Evolutionary conservation across 2,888 invertebrate genomes (phyloP).

Genomic region (Caenorhabditis sp.): DNA sequence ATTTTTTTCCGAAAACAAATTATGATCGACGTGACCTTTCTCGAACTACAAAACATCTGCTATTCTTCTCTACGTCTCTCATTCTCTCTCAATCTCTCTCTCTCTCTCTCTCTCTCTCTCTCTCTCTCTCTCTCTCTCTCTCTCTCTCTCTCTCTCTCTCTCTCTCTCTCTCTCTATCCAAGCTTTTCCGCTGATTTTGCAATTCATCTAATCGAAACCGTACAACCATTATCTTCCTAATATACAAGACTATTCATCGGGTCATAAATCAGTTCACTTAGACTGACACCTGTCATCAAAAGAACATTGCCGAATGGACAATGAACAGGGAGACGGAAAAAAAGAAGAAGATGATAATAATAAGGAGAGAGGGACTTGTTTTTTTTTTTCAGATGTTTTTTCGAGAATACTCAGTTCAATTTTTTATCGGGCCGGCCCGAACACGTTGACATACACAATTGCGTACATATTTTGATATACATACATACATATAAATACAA

Average conservation of each 20-base stretch:
- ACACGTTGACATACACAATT: neutral
- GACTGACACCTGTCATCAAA: conserved; percentile 1
- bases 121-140: too few relatives aligned
- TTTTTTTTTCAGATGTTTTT: neutral
- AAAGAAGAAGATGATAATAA: neutral
- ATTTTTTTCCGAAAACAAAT: too few relatives aligned
- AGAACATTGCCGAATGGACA: neutral
- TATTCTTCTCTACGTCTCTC: too few relatives aligned
- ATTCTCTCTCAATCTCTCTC: too few relatives aligned
- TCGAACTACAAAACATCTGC: too few relatives aligned
- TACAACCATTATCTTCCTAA: neutral
- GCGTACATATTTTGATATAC: neutral
- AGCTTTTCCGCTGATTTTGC: too few relatives aligned
- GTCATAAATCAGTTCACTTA: neutral
- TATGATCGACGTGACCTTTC: too few relatives aligned
- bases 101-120: too few relatives aligned
- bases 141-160: too few relatives aligned
- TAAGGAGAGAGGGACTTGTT: neutral
- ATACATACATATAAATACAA: neutral
- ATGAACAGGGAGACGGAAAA: neutral
- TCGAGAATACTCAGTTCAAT: neutral
- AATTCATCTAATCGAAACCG: neutral
- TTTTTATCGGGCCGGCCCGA: too few relatives aligned
- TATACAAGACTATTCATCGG: neutral
- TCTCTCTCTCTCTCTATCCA: too few relatives aligned